These are phyloP conservation scores for Glaucomys volans DNA, from an alignment of 2,113 vertebrate species.

Conservation along the genomic window DNA sequence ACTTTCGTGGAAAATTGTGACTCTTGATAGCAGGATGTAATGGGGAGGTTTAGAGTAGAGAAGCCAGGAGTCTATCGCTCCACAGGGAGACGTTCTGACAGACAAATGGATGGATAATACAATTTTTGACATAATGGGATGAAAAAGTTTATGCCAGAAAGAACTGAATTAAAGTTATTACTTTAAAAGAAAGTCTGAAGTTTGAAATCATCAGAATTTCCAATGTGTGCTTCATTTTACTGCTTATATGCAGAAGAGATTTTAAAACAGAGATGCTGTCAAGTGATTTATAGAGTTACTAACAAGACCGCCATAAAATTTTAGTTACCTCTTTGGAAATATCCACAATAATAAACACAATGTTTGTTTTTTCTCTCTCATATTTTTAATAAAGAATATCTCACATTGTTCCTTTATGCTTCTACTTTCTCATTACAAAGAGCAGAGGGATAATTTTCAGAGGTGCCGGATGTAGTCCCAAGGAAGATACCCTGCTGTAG, in stretches of 20 bases:
- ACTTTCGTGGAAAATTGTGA: conserved; percentile 89
- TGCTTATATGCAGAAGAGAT: conserved; percentile 80
- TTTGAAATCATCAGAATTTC: conserved; percentile 85
- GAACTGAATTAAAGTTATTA: conserved; percentile 91
- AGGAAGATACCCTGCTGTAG: background rate
- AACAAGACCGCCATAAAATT: conserved; percentile 80
- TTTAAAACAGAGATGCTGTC: conserved; percentile 80
- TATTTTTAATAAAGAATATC: conserved; percentile 70
- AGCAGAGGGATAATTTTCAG: conserved; percentile 41
- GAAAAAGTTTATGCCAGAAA: conserved; percentile 91
- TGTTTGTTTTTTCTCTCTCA: background rate
- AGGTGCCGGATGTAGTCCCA: background rate
- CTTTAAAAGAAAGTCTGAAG: conserved; percentile 89
- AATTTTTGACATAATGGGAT: conserved; percentile 92
- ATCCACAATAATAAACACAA: conserved; percentile 71
- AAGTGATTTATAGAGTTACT: conserved; percentile 82
- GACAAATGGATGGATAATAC: conserved; percentile 92
- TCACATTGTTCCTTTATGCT: conserved; percentile 62
- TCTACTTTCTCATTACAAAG: conserved; percentile 68
- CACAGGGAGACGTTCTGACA: conserved; percentile 90
- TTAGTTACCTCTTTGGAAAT: conserved; percentile 81
- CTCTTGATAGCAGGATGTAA: conserved; percentile 90
- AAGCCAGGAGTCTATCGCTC: conserved; percentile 88
- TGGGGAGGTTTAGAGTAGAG: conserved; percentile 87
- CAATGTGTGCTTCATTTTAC: conserved; percentile 78